Conservation (phyloP, 2,888 invertebrate species). For the Phortica okadai region DNA sequence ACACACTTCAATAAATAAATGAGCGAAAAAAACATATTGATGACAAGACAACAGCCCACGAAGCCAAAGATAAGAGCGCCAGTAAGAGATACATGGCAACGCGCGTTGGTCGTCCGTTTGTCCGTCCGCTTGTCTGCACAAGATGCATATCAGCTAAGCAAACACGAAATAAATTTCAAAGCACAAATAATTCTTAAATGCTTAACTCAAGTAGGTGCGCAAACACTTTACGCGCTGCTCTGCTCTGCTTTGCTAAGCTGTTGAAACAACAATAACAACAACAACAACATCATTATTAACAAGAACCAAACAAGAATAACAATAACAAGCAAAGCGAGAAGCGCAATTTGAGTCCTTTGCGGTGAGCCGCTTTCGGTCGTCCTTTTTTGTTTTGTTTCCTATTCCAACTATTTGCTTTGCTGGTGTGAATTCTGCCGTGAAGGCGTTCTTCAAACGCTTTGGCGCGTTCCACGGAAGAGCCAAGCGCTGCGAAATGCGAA, state of each 20-base stretch:
- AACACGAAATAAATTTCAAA: background rate
- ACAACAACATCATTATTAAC: background rate
- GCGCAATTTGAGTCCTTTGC: slow-evolving; percentile 6
- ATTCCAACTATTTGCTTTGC: background rate
- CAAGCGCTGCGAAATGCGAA: background rate
- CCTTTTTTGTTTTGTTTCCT: background rate
- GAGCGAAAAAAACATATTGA: slow-evolving; percentile 44
- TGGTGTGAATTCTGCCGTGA: background rate
- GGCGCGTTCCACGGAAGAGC: slow-evolving; percentile 4
- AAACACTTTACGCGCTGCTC: background rate
- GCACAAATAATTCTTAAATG: background rate
- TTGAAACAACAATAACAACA: background rate
- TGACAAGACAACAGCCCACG: background rate
- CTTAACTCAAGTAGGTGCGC: background rate
- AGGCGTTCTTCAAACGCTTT: slow-evolving; percentile 6
- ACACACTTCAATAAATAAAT: slow-evolving; percentile 9
- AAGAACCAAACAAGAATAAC: background rate
- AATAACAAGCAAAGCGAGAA: background rate
- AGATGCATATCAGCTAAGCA: background rate
- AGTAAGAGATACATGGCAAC: background rate
- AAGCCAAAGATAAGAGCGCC: slow-evolving; percentile 4
- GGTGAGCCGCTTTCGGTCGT: background rate
- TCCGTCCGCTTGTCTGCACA: background rate
- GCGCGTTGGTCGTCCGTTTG: background rate
- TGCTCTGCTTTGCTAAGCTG: background rate